Percentiles rank a stretch among this genome's conserved stretches.
phyloP scores from a whole-genome alignment of 2,113 vertebrate genomes.

The Hiodon alosoides region DNA sequence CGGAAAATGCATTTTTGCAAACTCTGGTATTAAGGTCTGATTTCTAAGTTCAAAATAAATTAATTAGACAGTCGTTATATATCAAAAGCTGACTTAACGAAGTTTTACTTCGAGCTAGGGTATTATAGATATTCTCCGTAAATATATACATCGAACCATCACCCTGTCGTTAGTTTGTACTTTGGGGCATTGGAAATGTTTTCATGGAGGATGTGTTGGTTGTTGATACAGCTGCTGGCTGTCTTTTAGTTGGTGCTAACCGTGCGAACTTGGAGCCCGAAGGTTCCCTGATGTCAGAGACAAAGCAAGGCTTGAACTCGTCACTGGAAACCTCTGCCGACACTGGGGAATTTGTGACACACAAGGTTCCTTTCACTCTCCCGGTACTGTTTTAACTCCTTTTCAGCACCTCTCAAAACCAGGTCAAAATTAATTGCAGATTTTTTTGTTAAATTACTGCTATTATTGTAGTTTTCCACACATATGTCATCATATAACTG shows the following conservation, averaged over 20 bases:
- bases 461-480: not conserved
- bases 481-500: not conserved
- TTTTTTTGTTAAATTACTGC: not conserved
- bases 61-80: too few relatives aligned
- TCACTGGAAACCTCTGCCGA: constrained; percentile 32
- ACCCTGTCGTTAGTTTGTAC: not conserved
- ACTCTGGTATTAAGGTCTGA: not conserved
- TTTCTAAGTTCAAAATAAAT: not conserved
- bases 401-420: not conserved
- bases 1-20: not conserved
- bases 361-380: not conserved
- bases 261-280: constrained; percentile 40
- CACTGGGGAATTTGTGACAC: constrained; percentile 43
- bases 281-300: constrained; percentile 38
- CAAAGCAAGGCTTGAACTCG: constrained; percentile 42
- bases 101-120: too few relatives aligned
- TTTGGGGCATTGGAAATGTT: constrained; percentile 26
- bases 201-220: constrained; percentile 33
- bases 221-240: constrained; percentile 63
- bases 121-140: too few relatives aligned
- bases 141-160: too few relatives aligned
- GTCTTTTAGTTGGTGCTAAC: constrained; percentile 31
- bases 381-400: not conserved
- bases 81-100: too few relatives aligned
- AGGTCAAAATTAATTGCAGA: not conserved